Evolutionary conservation across 2,113 vertebrate genomes (phyloP), one percentile per base, ranked within the genome.

Genomic region (Apaloderma vittatum): DNA sequence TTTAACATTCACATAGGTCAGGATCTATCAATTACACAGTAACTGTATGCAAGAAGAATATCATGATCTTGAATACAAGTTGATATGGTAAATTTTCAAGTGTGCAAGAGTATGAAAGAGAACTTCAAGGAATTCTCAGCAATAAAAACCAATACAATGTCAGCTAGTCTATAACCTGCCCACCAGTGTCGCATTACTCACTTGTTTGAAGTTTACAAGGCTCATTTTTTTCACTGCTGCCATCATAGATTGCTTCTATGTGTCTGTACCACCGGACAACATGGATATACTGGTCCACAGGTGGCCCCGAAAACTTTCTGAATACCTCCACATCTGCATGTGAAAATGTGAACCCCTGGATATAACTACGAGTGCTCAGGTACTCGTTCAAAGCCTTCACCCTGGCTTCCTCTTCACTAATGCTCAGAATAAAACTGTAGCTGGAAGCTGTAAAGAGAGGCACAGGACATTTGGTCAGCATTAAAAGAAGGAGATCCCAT

Each of bases 251-350:
- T 86, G 99, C 98, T 66, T 98, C 98, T 97, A 99, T 98, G 98
- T 99, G 99, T 96, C 98, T 99, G 98, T 99, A 99, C 99, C 99
- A 99, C 97, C 99, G 99, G 97, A 99, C 98, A 98, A 99, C 98
- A 93, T 99, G 99, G 97, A 99, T 98, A 95, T 99, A 99, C 80
- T 94, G 98, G 63, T 98, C 98, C n/a, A 97, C 93, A n/a, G 99
- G 99, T 91, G 99, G 98, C 62, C 97, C 94, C 62, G 87, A 96
- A 94, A 99, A 98, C 97, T 98, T 98, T 97, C 93, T 98, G 98
- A 99, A 99, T 85, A 97, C 98, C 83, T 98, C 98, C 96, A 98
- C 96, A 94, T 99, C 99, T 80, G 98, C 99, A 98, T 98, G 98
- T 94, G 99, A 99, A 94, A 99, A 98, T 92, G 98, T 96, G 98